Evolutionary conservation across 1,140 invertebrate species (phyloP).

Genomic region (Lethocerus indicus): DNA sequence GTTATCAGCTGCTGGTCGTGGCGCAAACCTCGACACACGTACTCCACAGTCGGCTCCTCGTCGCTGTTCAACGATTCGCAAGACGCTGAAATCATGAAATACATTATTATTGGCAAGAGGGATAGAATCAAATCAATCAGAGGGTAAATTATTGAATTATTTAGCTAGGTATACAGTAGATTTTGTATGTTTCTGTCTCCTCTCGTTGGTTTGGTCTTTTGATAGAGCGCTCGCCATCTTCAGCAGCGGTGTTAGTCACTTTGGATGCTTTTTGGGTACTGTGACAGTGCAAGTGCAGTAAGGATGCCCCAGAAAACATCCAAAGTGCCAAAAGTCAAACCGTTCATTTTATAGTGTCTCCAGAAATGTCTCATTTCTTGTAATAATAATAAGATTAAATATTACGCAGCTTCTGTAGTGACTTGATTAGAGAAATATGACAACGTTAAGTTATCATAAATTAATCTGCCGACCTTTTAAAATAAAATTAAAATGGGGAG

Average conservation of each 20-base stretch:
- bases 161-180: background rate
- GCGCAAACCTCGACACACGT: constrained; percentile 55
- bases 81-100: constrained; percentile 31
- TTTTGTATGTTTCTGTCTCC: background rate
- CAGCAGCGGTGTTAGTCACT: background rate
- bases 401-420: too few species aligned
- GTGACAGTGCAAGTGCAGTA: too few species aligned
- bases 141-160: background rate
- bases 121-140: background rate
- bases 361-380: too few species aligned
- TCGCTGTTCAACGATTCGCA: constrained; percentile 48
- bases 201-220: background rate
- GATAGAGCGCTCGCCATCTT: background rate
- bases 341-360: too few species aligned
- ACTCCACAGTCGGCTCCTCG: constrained; percentile 49
- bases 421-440: too few species aligned
- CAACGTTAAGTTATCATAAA: too few species aligned
- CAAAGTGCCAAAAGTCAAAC: too few species aligned
- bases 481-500: too few species aligned
- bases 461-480: too few species aligned
- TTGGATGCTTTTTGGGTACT: background rate
- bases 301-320: too few species aligned
- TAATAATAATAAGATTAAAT: too few species aligned
- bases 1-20: constrained; percentile 67
- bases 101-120: background rate